phyloP scores from a whole-genome alignment of 2,888 invertebrate genomes.

The Cepaea hortensis region DNA sequence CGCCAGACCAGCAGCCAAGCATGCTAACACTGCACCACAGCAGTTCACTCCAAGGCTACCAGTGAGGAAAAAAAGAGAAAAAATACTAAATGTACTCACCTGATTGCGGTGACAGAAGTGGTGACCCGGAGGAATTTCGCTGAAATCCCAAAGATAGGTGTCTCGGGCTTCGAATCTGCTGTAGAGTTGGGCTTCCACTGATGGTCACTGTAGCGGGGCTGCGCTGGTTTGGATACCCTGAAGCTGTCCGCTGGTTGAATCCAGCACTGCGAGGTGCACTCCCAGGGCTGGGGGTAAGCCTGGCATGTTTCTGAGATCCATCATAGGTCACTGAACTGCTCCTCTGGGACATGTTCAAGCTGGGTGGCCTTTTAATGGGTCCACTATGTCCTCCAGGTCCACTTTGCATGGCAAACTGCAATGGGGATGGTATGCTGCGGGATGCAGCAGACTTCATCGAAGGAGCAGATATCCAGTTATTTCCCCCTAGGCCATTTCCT shows the following conservation, averaged over 20 bases:
- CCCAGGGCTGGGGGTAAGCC: slow-evolving; percentile 58
- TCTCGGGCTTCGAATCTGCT: slow-evolving; percentile 47
- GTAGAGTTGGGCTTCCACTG: background rate
- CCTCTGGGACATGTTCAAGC: slow-evolving; percentile 42
- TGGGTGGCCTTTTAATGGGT: slow-evolving; percentile 33
- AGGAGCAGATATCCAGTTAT: slow-evolving; percentile 29
- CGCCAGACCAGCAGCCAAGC: no score
- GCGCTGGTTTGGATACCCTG: slow-evolving; percentile 53
- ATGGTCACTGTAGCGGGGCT: slow-evolving; percentile 57
- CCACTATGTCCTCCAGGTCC: slow-evolving; percentile 10
- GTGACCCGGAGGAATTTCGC: slow-evolving; percentile 50
- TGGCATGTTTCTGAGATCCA: slow-evolving; percentile 63
- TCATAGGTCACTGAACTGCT: slow-evolving; percentile 57
- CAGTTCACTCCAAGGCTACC: background rate
- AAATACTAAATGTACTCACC: slow-evolving; percentile 26
- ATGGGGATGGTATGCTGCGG: slow-evolving; percentile 33
- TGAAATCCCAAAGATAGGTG: slow-evolving; percentile 49
- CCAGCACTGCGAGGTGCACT: slow-evolving; percentile 54
- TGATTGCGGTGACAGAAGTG: slow-evolving; percentile 53
- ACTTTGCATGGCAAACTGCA: slow-evolving; percentile 46
- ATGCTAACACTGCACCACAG: no score
- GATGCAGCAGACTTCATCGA: slow-evolving; percentile 27
- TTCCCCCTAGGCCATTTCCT: background rate
- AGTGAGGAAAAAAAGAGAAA: background rate
- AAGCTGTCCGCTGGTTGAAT: slow-evolving; percentile 52